Conservation (phyloP, 35 echinoderm and acorn worm genomes). For the Patiria miniata region DNA sequence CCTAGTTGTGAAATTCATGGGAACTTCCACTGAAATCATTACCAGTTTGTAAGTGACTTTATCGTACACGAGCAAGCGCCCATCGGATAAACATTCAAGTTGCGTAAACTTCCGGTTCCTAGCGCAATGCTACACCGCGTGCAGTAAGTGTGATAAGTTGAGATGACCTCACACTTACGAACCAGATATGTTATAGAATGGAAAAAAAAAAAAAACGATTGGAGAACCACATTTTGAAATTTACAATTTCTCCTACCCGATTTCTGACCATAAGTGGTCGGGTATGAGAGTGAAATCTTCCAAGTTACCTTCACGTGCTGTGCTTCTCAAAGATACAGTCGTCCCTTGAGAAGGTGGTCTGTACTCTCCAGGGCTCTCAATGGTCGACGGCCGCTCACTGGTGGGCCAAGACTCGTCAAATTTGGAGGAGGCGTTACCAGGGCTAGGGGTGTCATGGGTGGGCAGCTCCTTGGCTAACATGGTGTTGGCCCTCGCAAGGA, state of each 20-base stretch:
- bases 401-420: conserved; percentile 97
- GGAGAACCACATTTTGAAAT: background rate
- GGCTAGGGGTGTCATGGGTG: conserved; percentile 93
- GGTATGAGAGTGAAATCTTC: no score
- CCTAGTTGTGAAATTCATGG: no score
- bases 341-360: background rate
- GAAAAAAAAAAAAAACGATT: background rate
- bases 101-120: no score
- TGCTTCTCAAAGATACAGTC: background rate
- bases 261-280: no score
- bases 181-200: no score
- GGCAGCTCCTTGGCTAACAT: conserved; percentile 84
- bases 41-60: no score
- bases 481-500: conserved; percentile 67
- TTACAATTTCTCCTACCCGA: background rate
- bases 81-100: no score
- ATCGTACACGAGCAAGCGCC: no score
- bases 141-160: no score
- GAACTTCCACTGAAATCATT: no score
- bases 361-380: conserved; percentile 59
- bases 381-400: conserved; percentile 88
- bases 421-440: conserved; percentile 80
- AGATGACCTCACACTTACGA: no score
- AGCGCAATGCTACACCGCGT: no score
- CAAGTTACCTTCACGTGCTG: background rate